Evolutionary conservation across 1,140 invertebrate species (phyloP), one percentile per base, ranked within the genome.

Genomic region (Zaprionus davidi): DNA sequence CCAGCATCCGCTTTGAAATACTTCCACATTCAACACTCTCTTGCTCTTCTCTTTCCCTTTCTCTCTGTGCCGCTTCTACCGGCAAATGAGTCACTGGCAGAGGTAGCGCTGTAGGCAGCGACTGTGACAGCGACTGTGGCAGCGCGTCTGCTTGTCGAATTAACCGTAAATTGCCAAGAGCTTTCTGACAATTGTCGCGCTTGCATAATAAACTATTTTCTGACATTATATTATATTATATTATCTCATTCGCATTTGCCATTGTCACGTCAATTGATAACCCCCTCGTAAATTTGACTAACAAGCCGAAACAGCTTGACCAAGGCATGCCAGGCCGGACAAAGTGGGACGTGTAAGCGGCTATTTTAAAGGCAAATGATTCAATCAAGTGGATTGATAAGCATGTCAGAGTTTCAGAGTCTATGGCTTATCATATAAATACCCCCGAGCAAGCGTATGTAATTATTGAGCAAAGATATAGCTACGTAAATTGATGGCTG

Each of bases 281-380:
- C 20, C 36, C 20, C 24, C 34, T 36, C 4, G 22, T 24, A n/a
- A 62, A 28, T 62, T 51, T 46, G 26, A 64, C 9, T 36, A 46
- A 53, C 60, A 64, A 24, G n/a, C 4, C 46, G 20, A 36, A 56
- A n/a, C 22, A 63, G 69, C 71, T 75, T 76, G 73, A 71, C 73
- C 68, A 71, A 71, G 67, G 59, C 72, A 60, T 34, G 36, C 12
- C 15, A 36, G 34, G 31, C 9, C 36, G 13, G 13, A 26, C 26
- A 46, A 73, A 46, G 3, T 55, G 22, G 12, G 60, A 41, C 60
- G 38, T 71, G 68, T 76, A 76, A 76, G 60, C 68, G 60, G 4
- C 73, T 76, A 76, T 76, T 71, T 76, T 76, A 17, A 28, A 71
- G 55, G 3, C 56, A 55, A 65, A 44, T 76, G 73, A 76, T 60